phyloP scores from a whole-genome alignment of 2,797 vertebrate genomes.

The Chanos chanos region DNA sequence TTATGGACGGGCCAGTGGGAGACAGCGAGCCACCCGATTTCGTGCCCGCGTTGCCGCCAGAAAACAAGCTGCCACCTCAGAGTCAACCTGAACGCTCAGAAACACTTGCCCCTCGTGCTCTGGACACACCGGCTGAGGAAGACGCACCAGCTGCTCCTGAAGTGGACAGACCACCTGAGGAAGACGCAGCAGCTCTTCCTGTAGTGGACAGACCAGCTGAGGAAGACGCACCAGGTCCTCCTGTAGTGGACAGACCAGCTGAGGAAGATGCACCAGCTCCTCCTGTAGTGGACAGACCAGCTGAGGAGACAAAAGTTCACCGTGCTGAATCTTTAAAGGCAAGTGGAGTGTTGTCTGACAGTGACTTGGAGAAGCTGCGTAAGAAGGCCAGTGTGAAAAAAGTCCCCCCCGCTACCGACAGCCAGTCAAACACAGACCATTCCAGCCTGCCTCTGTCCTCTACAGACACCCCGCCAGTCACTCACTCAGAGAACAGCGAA shows the following conservation, averaged over 20 bases:
- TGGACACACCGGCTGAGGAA: neutral
- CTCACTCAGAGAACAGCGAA: conserved; percentile 44
- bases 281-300: conserved; percentile 12
- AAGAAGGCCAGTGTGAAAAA: conserved; percentile 49
- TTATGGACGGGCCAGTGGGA: conserved; percentile 63
- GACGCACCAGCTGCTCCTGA: conserved; percentile 1
- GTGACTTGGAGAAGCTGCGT: conserved; percentile 49
- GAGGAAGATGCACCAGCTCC: neutral
- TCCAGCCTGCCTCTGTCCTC: neutral
- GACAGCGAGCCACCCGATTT: neutral
- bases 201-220: conserved; percentile 6
- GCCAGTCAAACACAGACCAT: conserved; percentile 25
- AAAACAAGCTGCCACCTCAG: too few species aligned
- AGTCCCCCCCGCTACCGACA: conserved; percentile 4
- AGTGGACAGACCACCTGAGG: conserved; percentile 1
- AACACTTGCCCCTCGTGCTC: neutral
- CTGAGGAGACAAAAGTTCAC: neutral
- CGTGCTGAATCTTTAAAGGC: neutral
- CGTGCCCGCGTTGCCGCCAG: neutral
- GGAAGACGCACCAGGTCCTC: neutral
- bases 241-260: conserved; percentile 9
- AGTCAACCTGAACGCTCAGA: neutral
- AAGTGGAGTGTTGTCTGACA: conserved; percentile 9
- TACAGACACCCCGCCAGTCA: neutral
- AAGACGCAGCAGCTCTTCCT: neutral